Percentiles rank a stretch among this genome's conserved stretches.
These are phyloP conservation scores for Catostomus latipinnis DNA, from an alignment of 2,797 vertebrate genomes.

Conservation along the genomic window DNA sequence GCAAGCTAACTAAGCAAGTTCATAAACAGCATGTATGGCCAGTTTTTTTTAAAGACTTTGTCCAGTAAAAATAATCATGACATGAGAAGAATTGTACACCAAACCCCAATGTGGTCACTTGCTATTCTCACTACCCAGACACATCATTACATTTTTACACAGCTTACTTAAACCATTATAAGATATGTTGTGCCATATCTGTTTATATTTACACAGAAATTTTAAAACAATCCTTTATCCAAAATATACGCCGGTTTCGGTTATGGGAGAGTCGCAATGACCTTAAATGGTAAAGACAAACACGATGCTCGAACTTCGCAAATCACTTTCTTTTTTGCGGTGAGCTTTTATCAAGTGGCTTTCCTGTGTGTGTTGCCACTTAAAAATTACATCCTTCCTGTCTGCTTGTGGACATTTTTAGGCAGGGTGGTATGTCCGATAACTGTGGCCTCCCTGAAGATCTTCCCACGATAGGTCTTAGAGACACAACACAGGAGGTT, in stretches of 20 bases:
- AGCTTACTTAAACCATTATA: slow-evolving; percentile 43
- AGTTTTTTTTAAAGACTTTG: slow-evolving; percentile 26
- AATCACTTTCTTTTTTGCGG: slow-evolving; percentile 62
- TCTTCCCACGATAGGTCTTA: slow-evolving; percentile 49
- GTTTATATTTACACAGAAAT: slow-evolving; percentile 62
- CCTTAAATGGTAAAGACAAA: slow-evolving; percentile 79
- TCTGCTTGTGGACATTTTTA: slow-evolving; percentile 73
- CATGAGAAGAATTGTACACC: slow-evolving; percentile 43
- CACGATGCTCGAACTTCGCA: slow-evolving; percentile 38
- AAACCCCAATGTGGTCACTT: slow-evolving; percentile 68
- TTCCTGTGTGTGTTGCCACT: slow-evolving; percentile 71
- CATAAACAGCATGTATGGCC: slow-evolving; percentile 38
- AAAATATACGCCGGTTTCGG: slow-evolving; percentile 39
- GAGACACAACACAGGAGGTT: slow-evolving; percentile 17
- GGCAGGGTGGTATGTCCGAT: slow-evolving; percentile 71
- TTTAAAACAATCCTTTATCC: slow-evolving; percentile 52
- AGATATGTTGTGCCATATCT: neutral
- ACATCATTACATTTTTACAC: slow-evolving; percentile 63
- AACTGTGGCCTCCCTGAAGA: slow-evolving; percentile 45
- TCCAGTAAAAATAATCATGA: slow-evolving; percentile 58
- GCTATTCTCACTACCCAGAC: slow-evolving; percentile 58
- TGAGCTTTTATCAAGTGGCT: slow-evolving; percentile 60
- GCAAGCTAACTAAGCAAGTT: slow-evolving; percentile 56
- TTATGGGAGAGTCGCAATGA: slow-evolving; percentile 48
- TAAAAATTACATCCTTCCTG: slow-evolving; percentile 83